Base-by-base conservation (phyloP, 1,140 invertebrate genomes). In the silkworm (Bombyx mori) region DNA sequence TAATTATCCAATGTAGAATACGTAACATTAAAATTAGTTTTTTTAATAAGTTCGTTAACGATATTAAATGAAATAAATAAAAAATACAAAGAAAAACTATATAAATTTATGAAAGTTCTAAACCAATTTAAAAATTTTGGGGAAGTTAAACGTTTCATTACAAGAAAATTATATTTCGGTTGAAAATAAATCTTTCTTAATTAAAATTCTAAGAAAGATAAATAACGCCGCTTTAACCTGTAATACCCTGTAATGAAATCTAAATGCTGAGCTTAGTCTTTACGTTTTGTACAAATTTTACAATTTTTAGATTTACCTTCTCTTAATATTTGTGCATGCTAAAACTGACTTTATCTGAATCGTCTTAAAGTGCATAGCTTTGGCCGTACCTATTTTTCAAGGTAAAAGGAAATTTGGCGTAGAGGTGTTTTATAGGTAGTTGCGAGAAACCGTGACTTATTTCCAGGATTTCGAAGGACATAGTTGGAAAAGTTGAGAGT, bases 161-260 rank as follows among this genome's bases (percentile, higher is more conserved):
- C 4, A 35, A 35, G 26, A 35, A 35, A 35, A 35, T 35, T 5
- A 35, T 35, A 35, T 35, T 35, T 35, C 26, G 26, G 6, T 8
- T 35, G 50, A 35, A 51, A 51, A 18, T 49, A 12, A 18, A 10
- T 51, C 26, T 51, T 35, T 12, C 44, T 54, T 54, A 54, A 54
- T 54, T 45, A 54, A 54, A 54, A 54, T 54, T 54, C 53, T 22
- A 45, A 44, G 12, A 44, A 44, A 46, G 42, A 54, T 54, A 54
- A 54, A 54, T 54, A 44, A 54, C 42, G 10, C 22, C 22, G 53
- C 43, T 54, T 54, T 7, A 54, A 43, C 53, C 7, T 44, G 22
- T 45, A 44, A 12, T 45, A 45, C 12, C 12, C 53, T 51, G 43
- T 54, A 54, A 54, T 54, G 43, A 54, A 54, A 54, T 54, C 18